Evolutionary conservation across 2,888 invertebrate genomes (phyloP).

Genomic region (Salticus scenicus): DNA sequence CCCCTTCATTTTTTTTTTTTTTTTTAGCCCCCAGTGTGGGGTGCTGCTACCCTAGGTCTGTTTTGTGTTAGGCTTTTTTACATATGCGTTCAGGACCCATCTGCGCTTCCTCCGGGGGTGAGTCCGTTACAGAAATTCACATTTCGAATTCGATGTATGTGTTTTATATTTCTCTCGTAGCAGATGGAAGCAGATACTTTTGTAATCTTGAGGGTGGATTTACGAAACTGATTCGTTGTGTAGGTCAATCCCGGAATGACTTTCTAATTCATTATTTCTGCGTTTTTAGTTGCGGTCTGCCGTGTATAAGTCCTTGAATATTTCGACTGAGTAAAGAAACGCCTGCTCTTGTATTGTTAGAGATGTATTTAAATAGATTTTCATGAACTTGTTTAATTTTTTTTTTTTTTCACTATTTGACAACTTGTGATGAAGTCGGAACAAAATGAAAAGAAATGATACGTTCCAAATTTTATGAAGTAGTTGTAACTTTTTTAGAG

Average conservation of each 20-base stretch:
- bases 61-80: background rate
- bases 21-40: background rate
- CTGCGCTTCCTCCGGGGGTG: constrained; percentile 6
- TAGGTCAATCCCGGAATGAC: background rate
- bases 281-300: background rate
- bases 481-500: too few species aligned
- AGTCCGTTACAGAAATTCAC: background rate
- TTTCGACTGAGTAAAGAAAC: too few species aligned
- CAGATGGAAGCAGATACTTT: constrained; percentile 6
- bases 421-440: too few species aligned
- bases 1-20: background rate
- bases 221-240: background rate
- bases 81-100: background rate
- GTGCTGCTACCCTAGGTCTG: background rate
- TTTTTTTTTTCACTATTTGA: too few species aligned
- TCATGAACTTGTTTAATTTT: too few species aligned
- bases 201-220: constrained; percentile 12
- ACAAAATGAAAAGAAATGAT: too few species aligned
- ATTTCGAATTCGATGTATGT: constrained; percentile 9
- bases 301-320: background rate
- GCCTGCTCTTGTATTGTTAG: too few species aligned
- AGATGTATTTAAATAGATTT: too few species aligned
- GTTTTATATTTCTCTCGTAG: background rate
- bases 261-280: background rate
- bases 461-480: too few species aligned